These are phyloP conservation scores for Dryobates pubescens DNA, from an alignment of 2,797 vertebrate genomes.

Conservation along the genomic window DNA sequence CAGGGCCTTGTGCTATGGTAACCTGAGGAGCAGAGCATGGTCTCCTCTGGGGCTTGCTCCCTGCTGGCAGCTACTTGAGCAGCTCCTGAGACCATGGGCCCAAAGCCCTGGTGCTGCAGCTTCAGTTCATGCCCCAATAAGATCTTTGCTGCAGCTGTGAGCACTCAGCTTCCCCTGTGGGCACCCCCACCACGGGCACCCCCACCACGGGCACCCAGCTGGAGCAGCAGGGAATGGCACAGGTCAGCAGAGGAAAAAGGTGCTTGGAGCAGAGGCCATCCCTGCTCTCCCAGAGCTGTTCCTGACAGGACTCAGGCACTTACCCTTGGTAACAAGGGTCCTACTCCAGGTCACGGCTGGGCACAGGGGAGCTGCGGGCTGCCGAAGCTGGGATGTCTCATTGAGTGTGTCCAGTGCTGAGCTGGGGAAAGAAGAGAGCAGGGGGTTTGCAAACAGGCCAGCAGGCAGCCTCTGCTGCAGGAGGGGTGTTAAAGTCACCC, in stretches of 20 bases:
- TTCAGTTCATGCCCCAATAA: not conserved
- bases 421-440: slow-evolving; percentile 39
- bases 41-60: not conserved
- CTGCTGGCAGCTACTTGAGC: slow-evolving; percentile 17
- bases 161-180: not conserved
- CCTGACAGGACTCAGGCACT: not conserved
- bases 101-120: not conserved
- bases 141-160: not conserved
- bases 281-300: not conserved
- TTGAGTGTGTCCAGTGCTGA: not conserved
- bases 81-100: not conserved
- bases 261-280: not conserved
- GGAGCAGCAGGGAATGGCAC: not conserved
- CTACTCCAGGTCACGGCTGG: not conserved
- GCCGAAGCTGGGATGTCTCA: not conserved
- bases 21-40: not conserved
- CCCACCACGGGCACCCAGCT: not conserved
- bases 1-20: not conserved
- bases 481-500: not conserved
- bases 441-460: not conserved
- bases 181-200: not conserved
- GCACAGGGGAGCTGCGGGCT: not conserved
- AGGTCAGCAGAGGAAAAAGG: not conserved
- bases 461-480: not conserved
- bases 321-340: not conserved